phyloP scores from a whole-genome alignment of 2,113 vertebrate genomes.

The Urocynchramus pylzowi region DNA sequence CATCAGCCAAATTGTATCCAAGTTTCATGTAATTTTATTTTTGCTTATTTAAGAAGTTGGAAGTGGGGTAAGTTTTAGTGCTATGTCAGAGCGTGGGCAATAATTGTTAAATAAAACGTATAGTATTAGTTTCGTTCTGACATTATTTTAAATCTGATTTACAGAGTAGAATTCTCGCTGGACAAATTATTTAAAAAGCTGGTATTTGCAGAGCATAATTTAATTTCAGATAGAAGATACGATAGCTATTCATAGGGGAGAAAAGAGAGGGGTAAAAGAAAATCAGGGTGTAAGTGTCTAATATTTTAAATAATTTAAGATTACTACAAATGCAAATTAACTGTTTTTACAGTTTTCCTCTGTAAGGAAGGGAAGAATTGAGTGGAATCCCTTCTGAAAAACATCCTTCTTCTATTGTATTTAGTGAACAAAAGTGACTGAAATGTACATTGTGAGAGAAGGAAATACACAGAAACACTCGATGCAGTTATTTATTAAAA shows the following conservation, averaged over 20 bases:
- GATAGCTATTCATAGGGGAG: not conserved
- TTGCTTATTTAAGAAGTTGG: not conserved
- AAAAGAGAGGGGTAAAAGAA: not conserved
- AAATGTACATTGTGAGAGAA: not conserved
- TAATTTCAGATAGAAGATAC: not conserved
- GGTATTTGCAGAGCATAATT: not conserved
- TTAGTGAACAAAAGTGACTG: not conserved
- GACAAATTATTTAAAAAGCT: not conserved
- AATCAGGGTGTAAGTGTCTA: not conserved
- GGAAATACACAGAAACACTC: not conserved
- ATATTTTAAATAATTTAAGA: not conserved
- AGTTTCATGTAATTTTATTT: not conserved
- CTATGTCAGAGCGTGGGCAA: not conserved
- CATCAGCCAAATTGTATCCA: not conserved
- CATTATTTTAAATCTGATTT: not conserved
- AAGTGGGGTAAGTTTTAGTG: not conserved
- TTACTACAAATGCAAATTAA: not conserved
- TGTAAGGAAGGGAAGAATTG: not conserved
- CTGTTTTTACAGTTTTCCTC: not conserved
- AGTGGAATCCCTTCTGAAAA: constrained; percentile 1
- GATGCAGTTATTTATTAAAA: not conserved
- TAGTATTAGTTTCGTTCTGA: not conserved
- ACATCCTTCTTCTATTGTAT: not conserved
- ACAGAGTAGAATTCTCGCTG: not conserved
- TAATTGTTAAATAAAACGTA: not conserved